These are phyloP conservation scores for Gandaritis pyraliata DNA, from an alignment of 2,888 invertebrate species.

Conservation along the genomic window DNA sequence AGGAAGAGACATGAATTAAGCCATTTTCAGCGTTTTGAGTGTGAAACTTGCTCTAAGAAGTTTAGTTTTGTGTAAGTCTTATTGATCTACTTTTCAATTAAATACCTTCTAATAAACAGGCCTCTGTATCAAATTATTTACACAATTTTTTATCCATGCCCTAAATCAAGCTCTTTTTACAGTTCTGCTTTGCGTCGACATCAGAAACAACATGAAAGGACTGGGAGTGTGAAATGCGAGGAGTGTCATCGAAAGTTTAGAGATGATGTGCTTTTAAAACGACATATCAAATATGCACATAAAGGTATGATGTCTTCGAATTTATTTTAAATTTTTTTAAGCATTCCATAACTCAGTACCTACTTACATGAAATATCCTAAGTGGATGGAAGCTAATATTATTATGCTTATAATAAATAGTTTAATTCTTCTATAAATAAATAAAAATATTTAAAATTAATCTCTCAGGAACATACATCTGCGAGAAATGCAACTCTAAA, in stretches of 20 bases:
- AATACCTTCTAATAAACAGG: no score
- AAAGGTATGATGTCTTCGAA: constrained; percentile 55
- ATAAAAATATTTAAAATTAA: no score
- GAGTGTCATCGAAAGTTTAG: constrained; percentile 67
- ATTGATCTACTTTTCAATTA: no score
- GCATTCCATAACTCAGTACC: no score
- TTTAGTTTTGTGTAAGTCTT: constrained; percentile 77
- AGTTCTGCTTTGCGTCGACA: constrained; percentile 75
- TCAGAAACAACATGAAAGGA: constrained; percentile 73
- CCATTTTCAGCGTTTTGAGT: constrained; percentile 69
- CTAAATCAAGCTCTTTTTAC: constrained; percentile 16
- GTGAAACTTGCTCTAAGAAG: constrained; percentile 72
- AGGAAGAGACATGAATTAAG: constrained; percentile 73
- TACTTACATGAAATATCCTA: no score
- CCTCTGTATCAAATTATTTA: no score
- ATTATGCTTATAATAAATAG: no score
- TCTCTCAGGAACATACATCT: constrained; percentile 62
- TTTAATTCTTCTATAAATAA: no score
- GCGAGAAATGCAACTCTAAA: constrained; percentile 62
- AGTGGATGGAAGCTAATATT: no score
- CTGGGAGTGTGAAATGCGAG: constrained; percentile 62
- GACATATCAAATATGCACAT: constrained; percentile 77
- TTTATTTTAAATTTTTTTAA: no score
- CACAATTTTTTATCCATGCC: no score
- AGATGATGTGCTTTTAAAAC: constrained; percentile 68